Evolutionary conservation across 1,140 invertebrate genomes (phyloP).

Genomic region (Brachionus plicatilis): DNA sequence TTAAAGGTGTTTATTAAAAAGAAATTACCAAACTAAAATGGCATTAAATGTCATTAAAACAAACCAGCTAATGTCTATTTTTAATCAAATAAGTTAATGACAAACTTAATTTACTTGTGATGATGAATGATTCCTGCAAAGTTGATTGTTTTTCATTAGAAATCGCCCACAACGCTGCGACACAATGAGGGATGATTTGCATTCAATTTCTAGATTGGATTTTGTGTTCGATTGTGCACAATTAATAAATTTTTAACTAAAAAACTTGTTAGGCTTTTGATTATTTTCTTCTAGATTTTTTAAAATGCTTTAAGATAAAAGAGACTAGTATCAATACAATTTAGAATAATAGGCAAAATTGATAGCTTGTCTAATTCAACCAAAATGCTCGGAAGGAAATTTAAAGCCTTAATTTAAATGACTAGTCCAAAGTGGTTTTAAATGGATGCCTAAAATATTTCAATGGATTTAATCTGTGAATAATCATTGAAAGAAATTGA

Average conservation of each 20-base stretch:
- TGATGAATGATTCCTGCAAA: background rate
- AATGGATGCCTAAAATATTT: background rate
- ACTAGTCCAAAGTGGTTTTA: background rate
- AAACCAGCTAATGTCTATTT: background rate
- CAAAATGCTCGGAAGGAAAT: background rate
- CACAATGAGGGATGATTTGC: too few relatives aligned
- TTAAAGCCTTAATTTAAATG: background rate
- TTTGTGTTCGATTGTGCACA: too few relatives aligned
- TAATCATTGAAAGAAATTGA: background rate
- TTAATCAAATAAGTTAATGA: background rate
- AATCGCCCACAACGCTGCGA: background rate
- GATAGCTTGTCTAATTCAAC: background rate
- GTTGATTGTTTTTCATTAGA: background rate
- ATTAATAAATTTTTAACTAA: background rate
- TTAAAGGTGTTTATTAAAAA: background rate
- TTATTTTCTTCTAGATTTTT: background rate
- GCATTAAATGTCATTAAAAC: background rate
- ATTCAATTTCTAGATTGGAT: too few relatives aligned
- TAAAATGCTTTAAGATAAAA: background rate
- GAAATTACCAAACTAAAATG: background rate
- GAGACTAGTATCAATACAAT: background rate
- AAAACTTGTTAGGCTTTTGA: background rate
- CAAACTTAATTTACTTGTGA: background rate
- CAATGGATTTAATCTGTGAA: background rate
- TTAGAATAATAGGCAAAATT: background rate